phyloP scores from a whole-genome alignment of 2,113 vertebrate genomes.

The Nycticebus coucang region DNA sequence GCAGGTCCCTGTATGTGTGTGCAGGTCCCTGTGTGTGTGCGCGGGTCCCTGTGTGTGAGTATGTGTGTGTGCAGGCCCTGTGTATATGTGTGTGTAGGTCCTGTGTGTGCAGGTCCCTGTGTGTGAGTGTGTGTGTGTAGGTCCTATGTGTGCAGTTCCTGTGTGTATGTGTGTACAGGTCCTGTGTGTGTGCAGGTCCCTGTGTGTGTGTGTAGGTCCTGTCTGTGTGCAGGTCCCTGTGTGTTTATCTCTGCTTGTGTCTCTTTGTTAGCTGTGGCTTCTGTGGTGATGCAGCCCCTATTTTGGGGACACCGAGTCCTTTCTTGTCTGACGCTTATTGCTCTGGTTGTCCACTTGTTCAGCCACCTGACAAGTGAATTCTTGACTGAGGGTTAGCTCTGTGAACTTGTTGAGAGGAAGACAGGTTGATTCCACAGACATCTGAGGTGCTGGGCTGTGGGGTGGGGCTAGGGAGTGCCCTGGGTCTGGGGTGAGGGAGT shows the following conservation, averaged over 20 bases:
- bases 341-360: not conserved
- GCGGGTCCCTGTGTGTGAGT: not conserved
- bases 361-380: not conserved
- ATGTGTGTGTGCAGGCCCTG: no score
- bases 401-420: not conserved
- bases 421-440: not conserved
- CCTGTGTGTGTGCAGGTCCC: not conserved
- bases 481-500: no score
- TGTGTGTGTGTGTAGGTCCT: no score
- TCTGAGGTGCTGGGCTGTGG: not conserved
- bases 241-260: not conserved
- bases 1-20: not conserved
- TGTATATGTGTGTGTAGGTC: not conserved
- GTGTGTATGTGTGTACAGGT: no score
- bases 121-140: not conserved
- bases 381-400: not conserved
- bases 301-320: not conserved
- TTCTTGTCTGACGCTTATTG: not conserved
- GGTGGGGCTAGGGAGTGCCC: accelerated
- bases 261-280: not conserved
- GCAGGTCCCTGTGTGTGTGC: not conserved
- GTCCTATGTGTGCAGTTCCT: no score
- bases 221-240: not conserved
- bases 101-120: not conserved
- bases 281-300: not conserved